These are phyloP conservation scores for Hemicentrotus pulcherrimus DNA, from an alignment of 35 echinoderm and acorn worm genomes.

Conservation along the genomic window DNA sequence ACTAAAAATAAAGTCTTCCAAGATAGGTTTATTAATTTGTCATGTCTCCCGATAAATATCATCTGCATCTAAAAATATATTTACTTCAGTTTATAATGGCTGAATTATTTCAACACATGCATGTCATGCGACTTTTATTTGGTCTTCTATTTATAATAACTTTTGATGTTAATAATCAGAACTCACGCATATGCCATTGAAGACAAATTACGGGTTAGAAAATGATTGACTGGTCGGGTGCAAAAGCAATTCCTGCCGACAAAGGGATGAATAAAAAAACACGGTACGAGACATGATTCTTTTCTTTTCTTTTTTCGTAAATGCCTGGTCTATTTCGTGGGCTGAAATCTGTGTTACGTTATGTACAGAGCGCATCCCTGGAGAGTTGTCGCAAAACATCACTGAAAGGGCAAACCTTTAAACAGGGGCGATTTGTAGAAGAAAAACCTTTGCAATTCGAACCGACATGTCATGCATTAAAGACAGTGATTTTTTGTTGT, in stretches of 20 bases:
- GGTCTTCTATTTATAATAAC: no score
- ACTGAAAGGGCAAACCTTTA: not conserved
- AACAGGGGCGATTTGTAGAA: conserved; percentile 15
- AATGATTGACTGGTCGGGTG: not conserved
- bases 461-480: not conserved
- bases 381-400: not conserved
- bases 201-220: not conserved
- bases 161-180: not conserved
- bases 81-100: no score
- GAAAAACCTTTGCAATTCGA: conserved; percentile 12
- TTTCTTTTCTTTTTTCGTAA: not conserved
- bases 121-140: no score
- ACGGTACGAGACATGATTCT: not conserved
- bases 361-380: not conserved
- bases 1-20: no score
- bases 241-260: not conserved
- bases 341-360: not conserved
- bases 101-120: no score
- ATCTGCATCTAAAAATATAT: no score
- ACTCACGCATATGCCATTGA: not conserved
- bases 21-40: no score
- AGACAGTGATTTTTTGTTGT: not conserved
- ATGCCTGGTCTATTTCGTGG: not conserved
- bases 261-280: not conserved
- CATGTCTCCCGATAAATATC: no score